Conservation (phyloP, 2,113 vertebrate genomes). For the Anarhynchus alexandrinus region DNA sequence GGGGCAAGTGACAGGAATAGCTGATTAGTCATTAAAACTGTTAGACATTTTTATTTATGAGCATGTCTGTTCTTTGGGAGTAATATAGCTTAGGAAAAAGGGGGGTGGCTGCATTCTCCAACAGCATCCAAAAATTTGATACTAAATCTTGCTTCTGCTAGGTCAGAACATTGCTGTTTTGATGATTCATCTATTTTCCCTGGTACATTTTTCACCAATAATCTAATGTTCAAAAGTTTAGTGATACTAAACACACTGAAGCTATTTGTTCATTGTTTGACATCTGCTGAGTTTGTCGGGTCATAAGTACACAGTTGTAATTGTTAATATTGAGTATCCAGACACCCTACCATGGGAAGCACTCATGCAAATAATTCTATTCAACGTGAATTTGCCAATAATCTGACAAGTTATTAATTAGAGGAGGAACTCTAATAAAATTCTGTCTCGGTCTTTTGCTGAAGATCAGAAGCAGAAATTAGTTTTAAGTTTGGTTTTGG, state of each 20-base stretch:
- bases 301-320: background rate
- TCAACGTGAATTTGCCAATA: background rate
- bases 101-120: accelerated
- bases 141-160: background rate
- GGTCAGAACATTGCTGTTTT: background rate
- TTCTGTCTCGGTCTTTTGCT: background rate
- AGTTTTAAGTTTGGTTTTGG: background rate
- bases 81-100: background rate
- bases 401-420: background rate
- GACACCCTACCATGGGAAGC: background rate
- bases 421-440: background rate
- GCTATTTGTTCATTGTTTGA: background rate
- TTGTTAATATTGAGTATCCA: background rate
- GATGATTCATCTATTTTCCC: background rate
- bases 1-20: background rate
- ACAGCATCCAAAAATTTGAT: background rate
- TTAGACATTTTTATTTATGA: background rate
- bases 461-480: background rate
- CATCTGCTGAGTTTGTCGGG: background rate
- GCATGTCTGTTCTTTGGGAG: background rate
- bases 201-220: background rate
- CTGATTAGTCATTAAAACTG: background rate
- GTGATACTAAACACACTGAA: background rate
- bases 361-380: background rate
- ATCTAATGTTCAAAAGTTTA: background rate